Percentiles rank a stretch among this genome's conserved stretches.
Evolutionary conservation across 1,140 invertebrate species (phyloP).

Genomic region (Telenomus remus): DNA sequence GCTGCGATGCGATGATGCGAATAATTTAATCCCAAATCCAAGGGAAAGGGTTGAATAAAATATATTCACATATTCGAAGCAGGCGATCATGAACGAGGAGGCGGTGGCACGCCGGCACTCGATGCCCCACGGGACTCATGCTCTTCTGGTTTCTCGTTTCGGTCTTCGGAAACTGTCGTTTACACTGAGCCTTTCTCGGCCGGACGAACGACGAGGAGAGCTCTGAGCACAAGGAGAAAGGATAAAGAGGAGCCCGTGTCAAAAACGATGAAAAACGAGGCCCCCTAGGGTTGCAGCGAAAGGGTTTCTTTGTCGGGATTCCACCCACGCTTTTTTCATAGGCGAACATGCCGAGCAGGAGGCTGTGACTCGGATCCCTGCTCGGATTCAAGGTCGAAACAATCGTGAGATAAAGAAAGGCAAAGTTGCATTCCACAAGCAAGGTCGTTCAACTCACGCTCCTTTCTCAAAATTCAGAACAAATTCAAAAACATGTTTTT

Average conservation of each 20-base stretch:
- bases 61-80: constrained; percentile 76
- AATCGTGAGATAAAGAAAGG: background rate
- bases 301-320: constrained; percentile 73
- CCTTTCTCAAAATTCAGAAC: too few species aligned
- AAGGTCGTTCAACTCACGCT: background rate
- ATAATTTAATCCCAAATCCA: constrained; percentile 72
- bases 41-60: constrained; percentile 76
- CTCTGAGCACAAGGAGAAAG: constrained; percentile 30
- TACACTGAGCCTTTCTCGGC: constrained; percentile 55
- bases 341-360: constrained; percentile 62
- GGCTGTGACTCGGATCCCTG: background rate
- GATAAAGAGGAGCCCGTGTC: constrained; percentile 21
- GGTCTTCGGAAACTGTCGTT: constrained; percentile 72
- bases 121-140: constrained; percentile 54
- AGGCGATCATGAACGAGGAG: constrained; percentile 66
- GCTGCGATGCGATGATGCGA: constrained; percentile 50
- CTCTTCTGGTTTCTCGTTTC: constrained; percentile 66
- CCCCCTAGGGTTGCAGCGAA: constrained; percentile 62
- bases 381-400: background rate
- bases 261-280: constrained; percentile 32
- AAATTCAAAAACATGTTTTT: too few species aligned
- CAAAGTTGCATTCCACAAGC: background rate
- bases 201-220: constrained; percentile 53
- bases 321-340: constrained; percentile 76
- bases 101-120: constrained; percentile 47